Percentiles rank a stretch among this genome's conserved stretches.
phyloP scores from a whole-genome alignment of 30 jellyfish, hydroid and myxozoan species.

The Cassiopea andromeda region DNA sequence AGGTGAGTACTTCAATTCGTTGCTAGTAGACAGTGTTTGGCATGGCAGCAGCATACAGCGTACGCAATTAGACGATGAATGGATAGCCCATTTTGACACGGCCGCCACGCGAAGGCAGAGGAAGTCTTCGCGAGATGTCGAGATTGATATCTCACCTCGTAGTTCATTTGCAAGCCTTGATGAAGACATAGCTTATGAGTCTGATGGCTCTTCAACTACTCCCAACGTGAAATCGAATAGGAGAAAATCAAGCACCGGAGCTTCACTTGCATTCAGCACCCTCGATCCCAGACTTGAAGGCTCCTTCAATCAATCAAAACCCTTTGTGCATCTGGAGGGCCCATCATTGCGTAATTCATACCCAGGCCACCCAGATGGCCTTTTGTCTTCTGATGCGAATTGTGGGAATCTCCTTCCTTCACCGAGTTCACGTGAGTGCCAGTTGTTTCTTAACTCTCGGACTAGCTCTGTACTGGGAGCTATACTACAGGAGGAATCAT shows the following conservation, averaged over 20 bases:
- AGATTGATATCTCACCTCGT: neutral
- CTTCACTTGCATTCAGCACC: slow-evolving; percentile 79
- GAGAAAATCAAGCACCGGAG: slow-evolving; percentile 76
- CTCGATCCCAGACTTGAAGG: slow-evolving; percentile 84
- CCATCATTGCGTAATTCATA: slow-evolving; percentile 63
- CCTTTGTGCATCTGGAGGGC: slow-evolving; percentile 40
- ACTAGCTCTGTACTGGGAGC: slow-evolving; percentile 9
- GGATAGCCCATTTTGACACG: slow-evolving; percentile 56
- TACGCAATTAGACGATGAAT: slow-evolving; percentile 4
- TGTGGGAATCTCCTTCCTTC: slow-evolving; percentile 47
- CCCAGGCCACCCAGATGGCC: slow-evolving; percentile 87
- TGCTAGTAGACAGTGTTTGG: slow-evolving; percentile 27
- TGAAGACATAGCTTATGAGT: slow-evolving; percentile 14
- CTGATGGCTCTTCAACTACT: neutral
- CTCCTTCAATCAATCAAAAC: slow-evolving; percentile 43
- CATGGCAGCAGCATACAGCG: neutral
- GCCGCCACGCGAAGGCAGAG: slow-evolving; percentile 40
- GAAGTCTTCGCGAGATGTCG: slow-evolving; percentile 27
- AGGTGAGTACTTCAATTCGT: slow-evolving; percentile 56
- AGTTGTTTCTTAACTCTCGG: slow-evolving; percentile 13
- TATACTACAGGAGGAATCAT: neutral
- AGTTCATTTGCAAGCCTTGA: neutral
- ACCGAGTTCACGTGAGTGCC: slow-evolving; percentile 17
- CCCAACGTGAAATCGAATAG: neutral
- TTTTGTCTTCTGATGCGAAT: slow-evolving; percentile 57